phyloP scores from a whole-genome alignment of 2,797 vertebrate species.

The Cottoperca gobio region DNA sequence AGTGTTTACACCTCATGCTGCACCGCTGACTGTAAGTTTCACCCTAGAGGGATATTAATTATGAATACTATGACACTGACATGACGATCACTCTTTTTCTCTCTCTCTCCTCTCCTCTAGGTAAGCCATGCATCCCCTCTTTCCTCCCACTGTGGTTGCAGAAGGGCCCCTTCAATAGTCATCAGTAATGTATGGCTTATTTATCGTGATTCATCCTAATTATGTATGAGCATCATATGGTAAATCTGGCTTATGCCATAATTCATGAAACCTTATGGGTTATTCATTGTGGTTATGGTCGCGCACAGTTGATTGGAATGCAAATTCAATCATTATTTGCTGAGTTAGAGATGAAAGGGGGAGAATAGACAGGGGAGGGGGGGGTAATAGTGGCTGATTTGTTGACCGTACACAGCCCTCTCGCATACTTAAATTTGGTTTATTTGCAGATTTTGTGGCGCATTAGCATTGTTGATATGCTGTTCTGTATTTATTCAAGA shows the following conservation, averaged over 20 bases:
- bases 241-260: slow-evolving; percentile 46
- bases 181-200: slow-evolving; percentile 79
- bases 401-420: slow-evolving; percentile 13
- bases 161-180: slow-evolving; percentile 48
- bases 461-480: slow-evolving; percentile 5
- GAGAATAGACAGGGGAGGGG: neutral
- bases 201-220: slow-evolving; percentile 58
- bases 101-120: slow-evolving; percentile 64
- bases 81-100: slow-evolving; percentile 41
- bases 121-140: slow-evolving; percentile 66
- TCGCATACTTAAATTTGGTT: slow-evolving; percentile 6
- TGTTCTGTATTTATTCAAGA: neutral
- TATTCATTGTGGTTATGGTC: slow-evolving; percentile 55
- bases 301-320: slow-evolving; percentile 43
- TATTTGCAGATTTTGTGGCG: slow-evolving; percentile 11
- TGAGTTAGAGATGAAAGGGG: slow-evolving; percentile 28
- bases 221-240: slow-evolving; percentile 58
- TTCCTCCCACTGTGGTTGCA: slow-evolving; percentile 29
- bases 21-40: slow-evolving; percentile 25
- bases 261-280: slow-evolving; percentile 52
- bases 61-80: slow-evolving; percentile 56
- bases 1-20: slow-evolving; percentile 41
- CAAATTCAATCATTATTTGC: slow-evolving; percentile 46
- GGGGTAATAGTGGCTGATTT: slow-evolving; percentile 22
- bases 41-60: slow-evolving; percentile 54